Conservation (phyloP, 2,113 vertebrate species). For the Lanius ludovicianus region DNA sequence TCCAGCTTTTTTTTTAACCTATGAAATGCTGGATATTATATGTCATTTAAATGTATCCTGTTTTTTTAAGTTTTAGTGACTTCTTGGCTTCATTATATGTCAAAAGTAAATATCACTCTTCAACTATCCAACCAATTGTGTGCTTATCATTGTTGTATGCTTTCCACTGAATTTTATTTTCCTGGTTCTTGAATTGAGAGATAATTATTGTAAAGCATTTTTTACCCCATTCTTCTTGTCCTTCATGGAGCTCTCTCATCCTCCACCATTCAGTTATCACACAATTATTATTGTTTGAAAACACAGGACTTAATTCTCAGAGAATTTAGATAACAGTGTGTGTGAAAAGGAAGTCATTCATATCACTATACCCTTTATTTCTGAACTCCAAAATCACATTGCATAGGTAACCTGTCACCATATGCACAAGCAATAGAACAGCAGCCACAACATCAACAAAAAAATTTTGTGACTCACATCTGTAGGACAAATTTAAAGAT, state of each 20-base stretch:
- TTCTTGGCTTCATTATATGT: not conserved
- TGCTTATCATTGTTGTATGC: not conserved
- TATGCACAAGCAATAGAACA: not conserved
- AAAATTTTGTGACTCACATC: not conserved
- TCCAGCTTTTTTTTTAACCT: not conserved
- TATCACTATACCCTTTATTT: not conserved
- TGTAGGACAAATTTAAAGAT: not conserved
- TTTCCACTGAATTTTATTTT: not conserved
- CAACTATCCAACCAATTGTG: not conserved
- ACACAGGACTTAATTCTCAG: not conserved
- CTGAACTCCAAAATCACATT: not conserved
- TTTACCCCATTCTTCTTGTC: not conserved
- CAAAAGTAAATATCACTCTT: not conserved
- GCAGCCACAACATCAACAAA: not conserved
- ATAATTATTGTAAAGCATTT: not conserved
- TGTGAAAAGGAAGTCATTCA: not conserved
- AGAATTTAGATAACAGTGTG: not conserved
- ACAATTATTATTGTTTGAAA: not conserved
- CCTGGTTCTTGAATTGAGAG: not conserved
- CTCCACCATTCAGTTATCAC: not conserved
- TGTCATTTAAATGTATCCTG: not conserved
- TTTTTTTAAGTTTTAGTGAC: not conserved
- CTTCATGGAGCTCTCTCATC: not conserved
- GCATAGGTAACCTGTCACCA: fast-evolving
- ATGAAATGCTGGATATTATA: not conserved